phyloP scores from a whole-genome alignment of 2,797 vertebrate genomes.

The Tokudaia tokunoshimensis region DNA sequence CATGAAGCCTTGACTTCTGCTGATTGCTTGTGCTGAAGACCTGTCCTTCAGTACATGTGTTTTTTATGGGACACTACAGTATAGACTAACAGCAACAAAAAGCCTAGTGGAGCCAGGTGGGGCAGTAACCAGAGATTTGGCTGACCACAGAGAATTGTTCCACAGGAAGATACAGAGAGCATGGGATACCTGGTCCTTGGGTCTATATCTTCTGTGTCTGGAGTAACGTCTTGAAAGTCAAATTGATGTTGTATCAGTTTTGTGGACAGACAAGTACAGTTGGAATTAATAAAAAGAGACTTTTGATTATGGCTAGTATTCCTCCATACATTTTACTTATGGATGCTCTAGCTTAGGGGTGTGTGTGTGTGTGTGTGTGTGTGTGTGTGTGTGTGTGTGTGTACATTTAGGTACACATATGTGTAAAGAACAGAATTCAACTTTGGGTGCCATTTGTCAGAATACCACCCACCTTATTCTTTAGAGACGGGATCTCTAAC shows the following conservation, averaged over 20 bases:
- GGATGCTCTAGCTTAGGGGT: neutral
- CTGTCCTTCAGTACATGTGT: neutral
- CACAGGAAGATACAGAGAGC: fast-evolving
- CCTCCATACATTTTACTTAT: neutral
- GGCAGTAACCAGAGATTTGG: neutral
- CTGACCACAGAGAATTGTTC: fast-evolving
- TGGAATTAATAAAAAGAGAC: neutral
- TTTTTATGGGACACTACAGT: neutral
- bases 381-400: neutral
- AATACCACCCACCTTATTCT: neutral
- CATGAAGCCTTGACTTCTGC: neutral
- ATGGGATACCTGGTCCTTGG: fast-evolving
- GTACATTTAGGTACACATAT: neutral
- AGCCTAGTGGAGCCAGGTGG: fast-evolving
- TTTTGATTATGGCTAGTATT: neutral
- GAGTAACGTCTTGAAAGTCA: fast-evolving
- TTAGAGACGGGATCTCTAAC: neutral
- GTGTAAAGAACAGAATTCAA: neutral
- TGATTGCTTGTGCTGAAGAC: no score
- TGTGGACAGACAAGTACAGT: neutral
- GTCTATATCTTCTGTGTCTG: fast-evolving
- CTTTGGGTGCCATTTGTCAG: neutral
- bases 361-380: neutral
- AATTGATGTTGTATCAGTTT: neutral
- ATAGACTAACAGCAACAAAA: neutral